Evolutionary conservation across 2,113 vertebrate species (phyloP).

Genomic region (Mola mola): DNA sequence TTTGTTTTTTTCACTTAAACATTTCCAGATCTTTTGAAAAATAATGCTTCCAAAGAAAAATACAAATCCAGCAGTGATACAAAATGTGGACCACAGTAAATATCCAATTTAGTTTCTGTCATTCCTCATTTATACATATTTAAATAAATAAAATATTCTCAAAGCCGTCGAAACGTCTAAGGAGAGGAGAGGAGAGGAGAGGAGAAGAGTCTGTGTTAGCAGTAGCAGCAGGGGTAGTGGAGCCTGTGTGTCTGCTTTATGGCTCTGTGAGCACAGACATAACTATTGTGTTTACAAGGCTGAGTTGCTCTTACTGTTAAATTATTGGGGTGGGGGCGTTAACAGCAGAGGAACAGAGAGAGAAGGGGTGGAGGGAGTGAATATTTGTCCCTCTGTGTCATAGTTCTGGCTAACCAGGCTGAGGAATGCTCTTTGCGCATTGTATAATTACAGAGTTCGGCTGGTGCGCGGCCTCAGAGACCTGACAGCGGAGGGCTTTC

Average conservation of each 20-base stretch:
- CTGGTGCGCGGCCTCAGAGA: slow-evolving; percentile 66
- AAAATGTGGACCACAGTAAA: slow-evolving; percentile 8
- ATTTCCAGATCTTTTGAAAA: slow-evolving; percentile 4
- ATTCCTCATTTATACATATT: slow-evolving; percentile 20
- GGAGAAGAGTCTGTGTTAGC: slow-evolving; percentile 40
- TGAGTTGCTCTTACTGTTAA: slow-evolving; percentile 81
- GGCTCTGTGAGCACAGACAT: slow-evolving; percentile 77
- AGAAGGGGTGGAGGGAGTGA: slow-evolving; percentile 44
- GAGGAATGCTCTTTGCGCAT: slow-evolving; percentile 72
- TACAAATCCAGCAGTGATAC: neutral
- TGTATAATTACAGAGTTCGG: slow-evolving; percentile 79
- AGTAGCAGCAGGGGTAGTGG: slow-evolving; percentile 72
- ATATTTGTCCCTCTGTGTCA: slow-evolving; percentile 75
- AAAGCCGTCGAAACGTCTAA: slow-evolving; percentile 5
- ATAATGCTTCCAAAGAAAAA: slow-evolving; percentile 9
- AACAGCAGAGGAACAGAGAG: slow-evolving; percentile 55
- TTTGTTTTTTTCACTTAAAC: too few relatives aligned
- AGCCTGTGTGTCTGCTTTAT: slow-evolving; percentile 82
- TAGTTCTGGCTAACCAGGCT: slow-evolving; percentile 80
- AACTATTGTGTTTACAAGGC: slow-evolving; percentile 84
- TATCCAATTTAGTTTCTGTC: slow-evolving; percentile 13
- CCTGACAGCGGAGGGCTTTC: slow-evolving; percentile 26
- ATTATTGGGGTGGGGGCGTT: slow-evolving; percentile 72
- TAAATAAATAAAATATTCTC: slow-evolving; percentile 10
- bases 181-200: slow-evolving; percentile 16